phyloP scores from a whole-genome alignment of 92 coral and sea anemone species.

The Virgularia gustaviana region DNA sequence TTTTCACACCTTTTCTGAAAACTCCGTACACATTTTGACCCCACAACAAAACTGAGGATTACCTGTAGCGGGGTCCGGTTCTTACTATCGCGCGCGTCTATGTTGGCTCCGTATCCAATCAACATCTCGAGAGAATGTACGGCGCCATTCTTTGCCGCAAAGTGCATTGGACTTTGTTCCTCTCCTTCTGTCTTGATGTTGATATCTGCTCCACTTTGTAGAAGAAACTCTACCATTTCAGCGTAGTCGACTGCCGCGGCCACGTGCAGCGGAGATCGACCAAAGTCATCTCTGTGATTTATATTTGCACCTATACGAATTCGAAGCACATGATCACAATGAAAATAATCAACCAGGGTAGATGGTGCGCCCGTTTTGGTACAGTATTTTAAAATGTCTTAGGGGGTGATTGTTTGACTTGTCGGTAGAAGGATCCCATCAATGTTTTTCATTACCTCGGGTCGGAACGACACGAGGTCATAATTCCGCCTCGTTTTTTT shows the following conservation, averaged over 20 bases:
- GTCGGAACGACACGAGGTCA: no score
- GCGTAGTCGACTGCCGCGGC: constrained; percentile 70
- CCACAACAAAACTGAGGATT: neutral
- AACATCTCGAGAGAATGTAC: constrained; percentile 51
- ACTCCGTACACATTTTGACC: no score
- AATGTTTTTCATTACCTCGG: no score
- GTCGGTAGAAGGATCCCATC: no score
- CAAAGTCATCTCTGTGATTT: constrained; percentile 50
- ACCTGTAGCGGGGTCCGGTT: constrained; percentile 71
- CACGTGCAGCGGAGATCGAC: constrained; percentile 68
- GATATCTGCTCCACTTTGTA: constrained; percentile 61
- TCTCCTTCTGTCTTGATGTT: constrained; percentile 53
- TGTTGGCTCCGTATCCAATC: constrained; percentile 58
- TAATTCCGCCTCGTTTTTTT: no score
- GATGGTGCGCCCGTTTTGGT: no score
- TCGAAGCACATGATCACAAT: no score
- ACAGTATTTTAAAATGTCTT: no score
- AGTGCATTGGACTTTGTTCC: constrained; percentile 61
- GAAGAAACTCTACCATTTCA: constrained; percentile 58
- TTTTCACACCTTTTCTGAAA: no score
- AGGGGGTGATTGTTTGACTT: no score
- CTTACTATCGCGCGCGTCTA: constrained; percentile 61
- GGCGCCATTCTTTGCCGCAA: constrained; percentile 66
- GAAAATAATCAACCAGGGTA: no score
- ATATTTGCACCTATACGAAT: constrained; percentile 62